These are phyloP conservation scores for Drosophila ezoana DNA, from an alignment of 2,888 invertebrate genomes.

Conservation along the genomic window DNA sequence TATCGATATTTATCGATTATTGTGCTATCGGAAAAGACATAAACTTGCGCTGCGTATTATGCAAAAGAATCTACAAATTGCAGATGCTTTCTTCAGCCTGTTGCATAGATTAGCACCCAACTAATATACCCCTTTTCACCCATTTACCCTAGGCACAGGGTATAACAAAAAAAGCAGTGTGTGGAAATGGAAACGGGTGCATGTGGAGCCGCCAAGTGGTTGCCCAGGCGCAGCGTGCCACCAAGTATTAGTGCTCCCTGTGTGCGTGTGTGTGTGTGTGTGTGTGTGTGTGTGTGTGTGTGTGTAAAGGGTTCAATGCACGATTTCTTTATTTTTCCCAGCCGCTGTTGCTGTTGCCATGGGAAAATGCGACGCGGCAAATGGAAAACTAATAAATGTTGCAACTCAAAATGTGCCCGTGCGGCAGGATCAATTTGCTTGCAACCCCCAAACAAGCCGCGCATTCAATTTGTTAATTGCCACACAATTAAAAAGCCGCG, in stretches of 20 bases:
- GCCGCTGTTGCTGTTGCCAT: slow-evolving; percentile 40
- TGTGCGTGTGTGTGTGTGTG: slow-evolving; percentile 28
- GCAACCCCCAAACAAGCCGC: slow-evolving; percentile 29
- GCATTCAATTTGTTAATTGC: slow-evolving; percentile 34
- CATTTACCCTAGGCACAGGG: not conserved
- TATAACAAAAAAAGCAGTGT: slow-evolving; percentile 24
- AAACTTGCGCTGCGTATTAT: no score
- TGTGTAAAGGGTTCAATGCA: slow-evolving; percentile 75
- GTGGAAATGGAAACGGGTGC: slow-evolving; percentile 58
- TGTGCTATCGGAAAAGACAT: no score
- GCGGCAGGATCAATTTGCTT: slow-evolving; percentile 55
- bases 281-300: slow-evolving; percentile 36
- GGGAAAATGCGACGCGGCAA: slow-evolving; percentile 57
- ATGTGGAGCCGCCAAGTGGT: slow-evolving; percentile 60
- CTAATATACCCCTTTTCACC: not conserved
- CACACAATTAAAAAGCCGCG: slow-evolving; percentile 57
- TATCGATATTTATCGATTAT: not conserved
- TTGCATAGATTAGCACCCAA: not conserved
- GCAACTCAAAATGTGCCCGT: slow-evolving; percentile 32
- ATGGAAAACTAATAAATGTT: slow-evolving; percentile 37
- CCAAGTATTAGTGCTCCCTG: slow-evolving; percentile 2
- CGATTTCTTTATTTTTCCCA: slow-evolving; percentile 66
- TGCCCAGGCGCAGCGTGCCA: slow-evolving; percentile 20
- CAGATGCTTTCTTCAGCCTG: not conserved
- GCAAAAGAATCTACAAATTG: no score